Base-by-base conservation (phyloP, 1,140 invertebrate species). In the Schmidtea mediterranea region DNA sequence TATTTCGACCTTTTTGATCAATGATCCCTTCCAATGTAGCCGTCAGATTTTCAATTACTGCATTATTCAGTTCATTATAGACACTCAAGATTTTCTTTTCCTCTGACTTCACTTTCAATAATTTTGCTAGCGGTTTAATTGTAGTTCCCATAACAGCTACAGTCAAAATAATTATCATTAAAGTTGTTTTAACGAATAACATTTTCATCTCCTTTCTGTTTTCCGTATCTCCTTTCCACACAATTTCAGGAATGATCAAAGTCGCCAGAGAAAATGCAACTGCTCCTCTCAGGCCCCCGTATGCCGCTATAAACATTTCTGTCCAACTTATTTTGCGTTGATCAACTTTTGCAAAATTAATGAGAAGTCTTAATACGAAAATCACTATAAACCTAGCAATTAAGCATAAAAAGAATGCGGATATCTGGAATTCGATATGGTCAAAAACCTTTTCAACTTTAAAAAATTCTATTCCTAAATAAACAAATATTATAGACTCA, bases 401-500 rank as follows among this genome's bases (percentile, higher is more conserved):
- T 43, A 84, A 79, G 68, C 89, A 95, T 69, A 92, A 87, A 36
- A 86, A 57, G 53, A 98, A 82, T 5, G 87, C 89, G 56, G 86
- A 74, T 18, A 90, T 54, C 43, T 94, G 78, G 68, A 98, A 97
- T 72, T 76, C 77, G 3, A 82, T 80, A 68, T 97, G 90, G 82
- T 84, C 94, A 51, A 79, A 76, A 62, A 94, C 83, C 6, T 63
- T 57, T 60, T 90, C 86, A 55, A 84, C 87, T n/a, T n/a, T n/a
- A 12, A 97, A 80, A 0, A 89, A 90, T 37, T 86, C 82, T 9
- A 95, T 56, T 5, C 63, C 90, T 23, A 98, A 75, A 67, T 95
- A 92, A 79, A 98, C 89, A 69, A 98, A 98, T 58, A 97, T 97
- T 58, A 98, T 82, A 0, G 87, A 94, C 69, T 98, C 90, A 22